Evolutionary conservation across 2,797 vertebrate genomes (phyloP).

Genomic region (Melanotaenia trifasciata): DNA sequence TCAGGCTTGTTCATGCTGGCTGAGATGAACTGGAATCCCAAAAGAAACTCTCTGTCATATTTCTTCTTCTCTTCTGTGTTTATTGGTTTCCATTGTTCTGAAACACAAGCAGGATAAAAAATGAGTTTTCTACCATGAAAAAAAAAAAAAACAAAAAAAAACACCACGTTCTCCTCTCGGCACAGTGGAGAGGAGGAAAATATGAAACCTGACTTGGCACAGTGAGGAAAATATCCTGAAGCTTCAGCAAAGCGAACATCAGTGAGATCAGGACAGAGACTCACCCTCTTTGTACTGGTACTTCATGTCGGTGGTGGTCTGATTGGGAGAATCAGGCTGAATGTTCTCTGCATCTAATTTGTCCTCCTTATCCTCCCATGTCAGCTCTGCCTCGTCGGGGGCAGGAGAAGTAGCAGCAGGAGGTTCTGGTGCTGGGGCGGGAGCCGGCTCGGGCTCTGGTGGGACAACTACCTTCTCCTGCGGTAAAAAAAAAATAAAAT

Average conservation of each 20-base stretch:
- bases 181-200: too few species aligned
- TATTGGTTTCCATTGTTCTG: slow-evolving; percentile 95
- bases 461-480: slow-evolving; percentile 83
- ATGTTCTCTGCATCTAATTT: slow-evolving; percentile 93
- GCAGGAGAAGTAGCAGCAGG: slow-evolving; percentile 69
- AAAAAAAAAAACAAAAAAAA: too few species aligned
- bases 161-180: too few species aligned
- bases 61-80: slow-evolving; percentile 95
- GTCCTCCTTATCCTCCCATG: slow-evolving; percentile 97
- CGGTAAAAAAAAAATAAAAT: slow-evolving; percentile 10
- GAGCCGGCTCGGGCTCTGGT: slow-evolving; percentile 82
- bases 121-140: too few species aligned
- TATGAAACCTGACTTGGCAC: not conserved
- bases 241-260: not conserved
- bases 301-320: slow-evolving; percentile 83
- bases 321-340: slow-evolving; percentile 76
- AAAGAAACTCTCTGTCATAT: slow-evolving; percentile 95
- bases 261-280: slow-evolving; percentile 38
- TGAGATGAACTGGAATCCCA: slow-evolving; percentile 94
- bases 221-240: too few species aligned
- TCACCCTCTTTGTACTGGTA: slow-evolving; percentile 96
- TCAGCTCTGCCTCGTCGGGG: slow-evolving; percentile 90
- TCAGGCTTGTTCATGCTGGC: slow-evolving; percentile 97
- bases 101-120: not conserved
- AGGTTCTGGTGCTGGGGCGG: slow-evolving; percentile 72